Percentiles rank a stretch among this genome's conserved stretches.
These are phyloP conservation scores for Hoplodrina ambigua DNA, from an alignment of 2,888 invertebrate species.

Conservation along the genomic window DNA sequence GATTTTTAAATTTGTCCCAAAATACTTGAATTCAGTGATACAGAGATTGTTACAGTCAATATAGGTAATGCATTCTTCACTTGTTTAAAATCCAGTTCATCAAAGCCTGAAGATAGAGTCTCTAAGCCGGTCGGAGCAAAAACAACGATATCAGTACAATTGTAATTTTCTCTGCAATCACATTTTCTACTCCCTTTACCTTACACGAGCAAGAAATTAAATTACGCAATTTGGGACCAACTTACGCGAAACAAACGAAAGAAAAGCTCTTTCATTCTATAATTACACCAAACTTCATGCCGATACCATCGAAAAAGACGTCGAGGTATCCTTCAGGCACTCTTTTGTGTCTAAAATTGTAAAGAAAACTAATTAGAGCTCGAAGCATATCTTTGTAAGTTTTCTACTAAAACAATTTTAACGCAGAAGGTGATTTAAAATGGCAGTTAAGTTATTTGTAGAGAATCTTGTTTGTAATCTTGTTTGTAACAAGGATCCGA, in stretches of 20 bases:
- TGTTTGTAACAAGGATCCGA: constrained; percentile 41
- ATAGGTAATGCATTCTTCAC: not conserved
- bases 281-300: constrained; percentile 47
- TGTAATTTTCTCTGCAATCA: constrained; percentile 12
- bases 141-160: constrained; percentile 4
- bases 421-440: constrained; percentile 27
- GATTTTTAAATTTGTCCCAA: constrained; percentile 33
- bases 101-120: constrained; percentile 3
- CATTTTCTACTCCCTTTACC: constrained; percentile 17
- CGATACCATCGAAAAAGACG: constrained; percentile 45
- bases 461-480: constrained; percentile 42
- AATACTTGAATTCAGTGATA: not conserved
- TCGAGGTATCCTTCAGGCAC: constrained; percentile 38
- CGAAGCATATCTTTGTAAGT: constrained; percentile 35
- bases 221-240: constrained; percentile 18
- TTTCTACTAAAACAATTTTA: constrained; percentile 28
- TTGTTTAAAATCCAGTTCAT: not conserved
- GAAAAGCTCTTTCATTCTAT: constrained; percentile 35
- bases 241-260: constrained; percentile 17
- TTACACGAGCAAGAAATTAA: constrained; percentile 27
- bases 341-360: constrained; percentile 54
- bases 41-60: not conserved
- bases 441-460: constrained; percentile 37
- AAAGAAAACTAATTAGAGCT: constrained; percentile 59
- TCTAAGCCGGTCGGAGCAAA: constrained; percentile 6